Percentiles rank a stretch among this genome's conserved stretches.
These are phyloP conservation scores for Centropus unirufus DNA, from an alignment of 2,113 vertebrate genomes.

Conservation along the genomic window DNA sequence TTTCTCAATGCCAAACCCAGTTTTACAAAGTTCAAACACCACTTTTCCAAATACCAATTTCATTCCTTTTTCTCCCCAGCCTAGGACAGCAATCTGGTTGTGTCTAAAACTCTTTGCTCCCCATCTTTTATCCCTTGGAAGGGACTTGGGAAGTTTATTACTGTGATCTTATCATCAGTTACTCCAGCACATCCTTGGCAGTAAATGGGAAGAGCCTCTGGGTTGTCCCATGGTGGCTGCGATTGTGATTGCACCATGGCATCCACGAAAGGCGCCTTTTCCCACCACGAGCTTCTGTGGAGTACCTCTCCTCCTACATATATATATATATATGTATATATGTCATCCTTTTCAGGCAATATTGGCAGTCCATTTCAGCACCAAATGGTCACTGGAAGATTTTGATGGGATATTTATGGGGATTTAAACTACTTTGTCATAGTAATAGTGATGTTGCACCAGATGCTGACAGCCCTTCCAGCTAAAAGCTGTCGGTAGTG, in stretches of 20 bases:
- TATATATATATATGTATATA: accelerated
- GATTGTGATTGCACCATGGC: accelerated
- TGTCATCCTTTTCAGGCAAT: neutral
- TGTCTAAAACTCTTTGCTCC: conserved; percentile 6
- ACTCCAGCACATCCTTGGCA: neutral
- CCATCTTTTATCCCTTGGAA: conserved; percentile 15
- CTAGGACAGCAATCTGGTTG: conserved; percentile 8
- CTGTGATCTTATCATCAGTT: conserved; percentile 20
- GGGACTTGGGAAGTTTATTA: neutral
- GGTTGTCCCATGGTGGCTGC: accelerated
- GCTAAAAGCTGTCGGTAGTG: neutral
- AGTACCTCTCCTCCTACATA: neutral
- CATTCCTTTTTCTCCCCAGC: neutral
- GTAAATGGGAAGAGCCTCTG: accelerated
- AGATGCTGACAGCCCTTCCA: neutral
- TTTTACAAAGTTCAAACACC: neutral
- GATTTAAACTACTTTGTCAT: neutral
- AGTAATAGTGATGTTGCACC: neutral
- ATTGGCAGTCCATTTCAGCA: neutral
- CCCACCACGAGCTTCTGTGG: neutral
- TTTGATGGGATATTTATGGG: neutral
- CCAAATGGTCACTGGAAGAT: neutral
- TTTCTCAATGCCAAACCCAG: neutral
- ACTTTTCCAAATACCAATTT: neutral
- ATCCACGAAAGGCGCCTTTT: neutral